Evolutionary conservation across 2,113 vertebrate species (phyloP).

Genomic region (Chelonoidis abingdonii): DNA sequence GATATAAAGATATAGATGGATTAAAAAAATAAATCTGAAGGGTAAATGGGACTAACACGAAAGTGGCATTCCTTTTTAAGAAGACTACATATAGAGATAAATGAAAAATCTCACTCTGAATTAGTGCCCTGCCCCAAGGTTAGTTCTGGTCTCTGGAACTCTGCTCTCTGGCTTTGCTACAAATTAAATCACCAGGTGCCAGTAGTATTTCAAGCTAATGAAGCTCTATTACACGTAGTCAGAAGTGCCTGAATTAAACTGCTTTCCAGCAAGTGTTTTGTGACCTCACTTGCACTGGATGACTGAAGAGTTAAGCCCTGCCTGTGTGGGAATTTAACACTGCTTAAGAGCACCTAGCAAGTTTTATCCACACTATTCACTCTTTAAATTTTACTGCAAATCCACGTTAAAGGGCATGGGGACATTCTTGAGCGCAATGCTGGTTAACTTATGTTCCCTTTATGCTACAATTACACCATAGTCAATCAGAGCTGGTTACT

Average conservation of each 20-base stretch:
- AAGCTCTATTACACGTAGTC: constrained; percentile 58
- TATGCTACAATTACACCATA: not conserved
- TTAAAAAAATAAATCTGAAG: not conserved
- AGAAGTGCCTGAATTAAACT: constrained; percentile 64
- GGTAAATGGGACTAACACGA: not conserved
- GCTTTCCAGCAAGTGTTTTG: constrained; percentile 59
- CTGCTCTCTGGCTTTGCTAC: constrained; percentile 48
- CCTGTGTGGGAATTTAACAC: constrained; percentile 4
- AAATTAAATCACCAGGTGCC: constrained; percentile 44
- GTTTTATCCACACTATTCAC: not conserved
- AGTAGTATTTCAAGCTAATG: constrained; percentile 41
- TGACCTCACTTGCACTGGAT: constrained; percentile 42
- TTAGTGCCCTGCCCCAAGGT: not conserved
- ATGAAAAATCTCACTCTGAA: constrained; percentile 14
- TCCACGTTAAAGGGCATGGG: not conserved
- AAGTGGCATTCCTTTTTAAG: not conserved
- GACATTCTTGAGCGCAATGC: not conserved
- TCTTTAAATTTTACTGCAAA: not conserved
- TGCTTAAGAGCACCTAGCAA: not conserved
- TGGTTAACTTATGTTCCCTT: not conserved
- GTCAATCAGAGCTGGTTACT: not conserved
- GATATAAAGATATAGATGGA: not conserved
- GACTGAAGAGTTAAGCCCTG: not conserved
- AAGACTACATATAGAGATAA: too few species aligned
- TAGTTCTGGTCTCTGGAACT: constrained; percentile 51